Evolutionary conservation across 2,888 invertebrate genomes (phyloP).

Genomic region (Oscheius sp.): DNA sequence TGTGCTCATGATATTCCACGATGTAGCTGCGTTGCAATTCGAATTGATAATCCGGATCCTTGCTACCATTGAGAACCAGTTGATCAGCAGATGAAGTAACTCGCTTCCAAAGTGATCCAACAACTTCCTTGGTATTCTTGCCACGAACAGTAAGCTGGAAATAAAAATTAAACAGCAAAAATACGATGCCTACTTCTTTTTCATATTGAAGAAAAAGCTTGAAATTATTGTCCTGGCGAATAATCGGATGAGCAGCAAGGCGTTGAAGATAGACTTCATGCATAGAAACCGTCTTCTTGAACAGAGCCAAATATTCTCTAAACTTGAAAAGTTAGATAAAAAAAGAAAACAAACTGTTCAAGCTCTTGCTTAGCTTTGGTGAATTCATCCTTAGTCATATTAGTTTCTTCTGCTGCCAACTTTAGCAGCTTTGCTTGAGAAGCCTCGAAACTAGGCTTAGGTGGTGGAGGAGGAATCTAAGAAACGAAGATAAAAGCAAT

Average conservation of each 20-base stretch:
- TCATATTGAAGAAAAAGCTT: constrained; percentile 97
- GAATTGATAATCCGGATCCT: constrained; percentile 97
- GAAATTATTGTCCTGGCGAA: constrained; percentile 91
- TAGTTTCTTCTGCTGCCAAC: constrained; percentile 96
- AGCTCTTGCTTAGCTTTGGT: constrained; percentile 99
- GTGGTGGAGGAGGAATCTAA: constrained; percentile 79
- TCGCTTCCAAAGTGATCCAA: constrained; percentile 88
- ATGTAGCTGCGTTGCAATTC: constrained; percentile 95
- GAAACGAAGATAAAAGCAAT: constrained; percentile 17
- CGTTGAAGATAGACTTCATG: constrained; percentile 98
- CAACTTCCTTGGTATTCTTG: constrained; percentile 88
- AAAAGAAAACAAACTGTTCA: constrained; percentile 78
- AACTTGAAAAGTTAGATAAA: neutral
- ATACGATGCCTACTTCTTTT: constrained; percentile 84
- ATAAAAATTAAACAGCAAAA: neutral
- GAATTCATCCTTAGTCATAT: constrained; percentile 98
- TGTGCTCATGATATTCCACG: constrained; percentile 91
- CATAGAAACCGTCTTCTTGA: constrained; percentile 99
- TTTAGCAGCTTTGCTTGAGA: constrained; percentile 96
- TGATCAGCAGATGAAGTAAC: constrained; percentile 90
- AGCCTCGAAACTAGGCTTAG: constrained; percentile 95
- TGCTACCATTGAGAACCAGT: constrained; percentile 86
- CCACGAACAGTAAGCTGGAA: constrained; percentile 79
- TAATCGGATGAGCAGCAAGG: constrained; percentile 82
- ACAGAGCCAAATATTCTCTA: constrained; percentile 93